Percentiles rank a stretch among this genome's conserved stretches.
These are phyloP conservation scores for Sphaeridia pumilis DNA, from an alignment of 2,888 invertebrate genomes.

Conservation along the genomic window DNA sequence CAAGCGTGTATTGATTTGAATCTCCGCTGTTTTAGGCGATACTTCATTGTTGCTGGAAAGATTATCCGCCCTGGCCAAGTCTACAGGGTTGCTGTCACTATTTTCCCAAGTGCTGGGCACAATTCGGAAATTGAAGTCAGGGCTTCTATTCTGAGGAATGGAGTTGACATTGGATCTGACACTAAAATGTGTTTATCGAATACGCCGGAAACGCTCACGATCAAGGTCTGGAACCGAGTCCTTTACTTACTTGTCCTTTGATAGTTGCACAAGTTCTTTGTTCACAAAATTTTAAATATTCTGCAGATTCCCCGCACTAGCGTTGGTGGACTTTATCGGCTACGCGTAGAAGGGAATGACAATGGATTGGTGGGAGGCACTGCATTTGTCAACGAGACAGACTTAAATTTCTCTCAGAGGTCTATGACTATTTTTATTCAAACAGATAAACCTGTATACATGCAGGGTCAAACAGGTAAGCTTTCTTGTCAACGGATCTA, in stretches of 20 bases:
- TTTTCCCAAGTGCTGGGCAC: constrained; percentile 63
- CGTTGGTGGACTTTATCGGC: constrained; percentile 67
- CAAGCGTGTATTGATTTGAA: too few species aligned
- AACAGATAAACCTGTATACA: constrained; percentile 87
- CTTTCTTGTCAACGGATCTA: too few species aligned
- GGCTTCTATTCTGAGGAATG: constrained; percentile 78
- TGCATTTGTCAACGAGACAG: constrained; percentile 79
- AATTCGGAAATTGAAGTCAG: constrained; percentile 55
- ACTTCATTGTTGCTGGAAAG: constrained; percentile 81
- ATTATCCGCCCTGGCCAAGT: constrained; percentile 85
- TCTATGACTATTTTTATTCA: constrained; percentile 94
- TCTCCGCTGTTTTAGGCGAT: constrained; percentile 71
- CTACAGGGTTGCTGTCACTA: constrained; percentile 74
- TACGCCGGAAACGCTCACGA: constrained; percentile 76
- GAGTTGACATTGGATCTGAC: constrained; percentile 77
- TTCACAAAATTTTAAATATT: too few species aligned
- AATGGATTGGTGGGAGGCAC: constrained; percentile 70
- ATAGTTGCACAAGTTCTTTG: too few species aligned
- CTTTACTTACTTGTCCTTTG: not conserved
- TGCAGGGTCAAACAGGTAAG: constrained; percentile 72
- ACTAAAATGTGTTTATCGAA: constrained; percentile 70
- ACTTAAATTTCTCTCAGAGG: constrained; percentile 69
- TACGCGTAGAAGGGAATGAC: constrained; percentile 70
- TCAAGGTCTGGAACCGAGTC: too few species aligned
- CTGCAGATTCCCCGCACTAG: constrained; percentile 69